phyloP scores from a whole-genome alignment of 2,888 invertebrate species.

The Barypeithes pellucidus region DNA sequence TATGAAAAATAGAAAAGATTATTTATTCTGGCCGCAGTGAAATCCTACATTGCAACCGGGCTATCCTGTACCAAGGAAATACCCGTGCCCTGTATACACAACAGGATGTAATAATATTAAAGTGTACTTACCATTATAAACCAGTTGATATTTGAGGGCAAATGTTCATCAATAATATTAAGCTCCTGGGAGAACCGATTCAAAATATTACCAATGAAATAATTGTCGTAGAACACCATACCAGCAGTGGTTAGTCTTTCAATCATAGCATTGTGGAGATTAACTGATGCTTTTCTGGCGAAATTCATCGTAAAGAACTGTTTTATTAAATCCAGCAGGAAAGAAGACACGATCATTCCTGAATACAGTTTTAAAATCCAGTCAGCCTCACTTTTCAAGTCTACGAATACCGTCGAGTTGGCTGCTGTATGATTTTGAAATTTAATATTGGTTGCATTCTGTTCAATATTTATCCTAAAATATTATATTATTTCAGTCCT shows the following conservation, averaged over 20 bases:
- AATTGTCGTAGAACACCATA: constrained; percentile 63
- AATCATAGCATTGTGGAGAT: constrained; percentile 62
- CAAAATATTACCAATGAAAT: constrained; percentile 64
- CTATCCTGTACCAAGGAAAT: too few relatives aligned
- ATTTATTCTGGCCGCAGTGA: too few relatives aligned
- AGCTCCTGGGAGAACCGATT: constrained; percentile 65
- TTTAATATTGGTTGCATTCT: constrained; percentile 50
- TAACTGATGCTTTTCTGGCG: constrained; percentile 59
- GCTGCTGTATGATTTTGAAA: constrained; percentile 8
- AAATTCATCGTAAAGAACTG: constrained; percentile 58
- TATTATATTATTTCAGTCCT: background rate
- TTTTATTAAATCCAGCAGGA: constrained; percentile 59
- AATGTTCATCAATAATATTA: constrained; percentile 60
- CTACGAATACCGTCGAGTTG: constrained; percentile 25
- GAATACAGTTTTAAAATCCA: constrained; percentile 60
- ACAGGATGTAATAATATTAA: too few relatives aligned
- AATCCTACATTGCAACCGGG: too few relatives aligned
- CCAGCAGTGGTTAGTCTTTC: constrained; percentile 58
- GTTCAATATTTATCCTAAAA: constrained; percentile 59
- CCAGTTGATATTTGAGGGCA: constrained; percentile 56
- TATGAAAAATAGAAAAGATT: too few relatives aligned
- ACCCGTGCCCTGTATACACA: too few relatives aligned
- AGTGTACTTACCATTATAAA: constrained; percentile 56
- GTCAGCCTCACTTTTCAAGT: constrained; percentile 30
- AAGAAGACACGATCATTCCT: constrained; percentile 57